Base-by-base conservation (phyloP, 2,113 vertebrate genomes). In the Muntiacus reevesi region DNA sequence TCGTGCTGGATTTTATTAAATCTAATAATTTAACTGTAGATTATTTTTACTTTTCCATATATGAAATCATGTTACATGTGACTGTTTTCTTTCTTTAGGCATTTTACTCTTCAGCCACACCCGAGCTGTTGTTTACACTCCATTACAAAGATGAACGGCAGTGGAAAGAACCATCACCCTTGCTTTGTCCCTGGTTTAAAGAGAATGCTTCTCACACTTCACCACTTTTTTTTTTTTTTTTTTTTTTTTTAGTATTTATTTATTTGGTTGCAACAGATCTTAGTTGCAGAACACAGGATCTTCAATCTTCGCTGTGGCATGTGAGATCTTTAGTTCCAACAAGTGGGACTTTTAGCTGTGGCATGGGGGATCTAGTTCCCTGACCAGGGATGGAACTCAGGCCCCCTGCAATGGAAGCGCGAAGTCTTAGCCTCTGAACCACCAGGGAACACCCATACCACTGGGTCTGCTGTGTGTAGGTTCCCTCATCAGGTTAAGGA, bases 21-120 rank as follows among this genome's bases (percentile, higher is more conserved):
- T 81, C 14, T 55, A 67, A n/a, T 55, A 79, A 28, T 25, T 59
- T 5, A 76, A 43, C 1, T 25, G 71, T 27, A 23, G 59, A 12
- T 78, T 9, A 45, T 47, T 64, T 79, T 47, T n/a, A 9, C 5
- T 84, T 71, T 43, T 60, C 30, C 90, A 47, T 7, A 1, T 45
- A n/a, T 1, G 17, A 7, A 3, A 8, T 55, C 50, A 8, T 19
- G 19, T 54, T 36, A 9, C 23, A 40, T 1, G 36, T 47, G 36
- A 59, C 4, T 71, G 52, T 45, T 17, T 36, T 9, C 16, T 54
- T 11, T 19, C 54, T 62, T 14, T 40, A n/a, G 19, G 45, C 19
- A 16, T 2, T 11, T 43, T 11, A 7, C 27, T 36, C 14, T 4
- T 5, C 0, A 1, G 33, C 9, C 40, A 33, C 0, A 12, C 25